Evolutionary conservation across 2,797 vertebrate genomes (phyloP).

Genomic region (Coregonus suidteri): DNA sequence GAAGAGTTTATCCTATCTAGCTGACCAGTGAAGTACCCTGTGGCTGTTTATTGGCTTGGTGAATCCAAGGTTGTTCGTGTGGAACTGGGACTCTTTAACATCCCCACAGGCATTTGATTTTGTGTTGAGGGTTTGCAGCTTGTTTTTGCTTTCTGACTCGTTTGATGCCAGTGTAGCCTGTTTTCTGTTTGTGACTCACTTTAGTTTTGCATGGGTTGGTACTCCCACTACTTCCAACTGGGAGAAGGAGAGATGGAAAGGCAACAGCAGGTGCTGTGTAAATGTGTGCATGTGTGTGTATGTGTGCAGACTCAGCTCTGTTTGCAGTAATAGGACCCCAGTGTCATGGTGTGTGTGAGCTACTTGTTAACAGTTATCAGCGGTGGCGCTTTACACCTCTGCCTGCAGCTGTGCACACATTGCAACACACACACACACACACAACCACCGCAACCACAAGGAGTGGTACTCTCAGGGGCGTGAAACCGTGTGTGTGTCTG

Average conservation of each 20-base stretch:
- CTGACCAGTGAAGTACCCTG: background rate
- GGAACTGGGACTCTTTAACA: background rate
- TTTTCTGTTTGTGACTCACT: background rate
- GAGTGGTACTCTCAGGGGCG: conserved; percentile 2
- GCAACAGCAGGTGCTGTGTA: too few species aligned
- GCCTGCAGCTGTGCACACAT: conserved; percentile 15
- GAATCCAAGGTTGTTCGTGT: background rate
- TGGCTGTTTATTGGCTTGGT: background rate
- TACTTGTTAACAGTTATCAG: conserved; percentile 38
- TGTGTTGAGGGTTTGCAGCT: background rate
- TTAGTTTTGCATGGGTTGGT: background rate
- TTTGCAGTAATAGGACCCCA: background rate
- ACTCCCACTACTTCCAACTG: too few species aligned
- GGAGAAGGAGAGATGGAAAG: too few species aligned
- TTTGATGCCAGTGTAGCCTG: too few species aligned
- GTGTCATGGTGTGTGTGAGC: conserved; percentile 26
- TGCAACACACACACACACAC: background rate
- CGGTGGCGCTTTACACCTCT: conserved; percentile 38
- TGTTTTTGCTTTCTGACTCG: background rate
- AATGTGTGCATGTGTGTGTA: background rate
- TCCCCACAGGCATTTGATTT: background rate
- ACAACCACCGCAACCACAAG: background rate
- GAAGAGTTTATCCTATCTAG: background rate
- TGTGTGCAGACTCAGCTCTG: background rate
- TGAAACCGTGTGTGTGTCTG: conserved; percentile 1